A percentile compares a stretch with the other conserved stretches of the same genome.
Evolutionary conservation across 2,113 vertebrate genomes (phyloP).

Genomic region (Phylloscopus trochiloides): DNA sequence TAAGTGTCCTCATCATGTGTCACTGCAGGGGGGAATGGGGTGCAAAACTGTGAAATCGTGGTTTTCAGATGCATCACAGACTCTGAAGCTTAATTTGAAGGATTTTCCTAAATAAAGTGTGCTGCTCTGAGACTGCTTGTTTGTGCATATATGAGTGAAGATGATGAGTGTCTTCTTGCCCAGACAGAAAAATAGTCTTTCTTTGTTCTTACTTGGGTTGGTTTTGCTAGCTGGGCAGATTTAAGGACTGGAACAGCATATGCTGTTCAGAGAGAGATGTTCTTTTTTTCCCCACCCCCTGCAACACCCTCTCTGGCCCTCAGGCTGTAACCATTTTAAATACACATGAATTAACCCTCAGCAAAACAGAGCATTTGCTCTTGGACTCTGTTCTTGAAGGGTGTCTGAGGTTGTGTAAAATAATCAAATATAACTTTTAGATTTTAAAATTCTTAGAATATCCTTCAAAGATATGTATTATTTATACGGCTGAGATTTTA

Average conservation of each 20-base stretch:
- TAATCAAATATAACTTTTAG: neutral
- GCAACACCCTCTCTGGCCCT: neutral
- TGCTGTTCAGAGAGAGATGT: neutral
- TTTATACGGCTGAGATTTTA: neutral
- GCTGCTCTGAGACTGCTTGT: neutral
- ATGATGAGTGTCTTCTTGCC: neutral
- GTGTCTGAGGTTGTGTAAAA: neutral
- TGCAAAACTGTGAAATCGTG: neutral
- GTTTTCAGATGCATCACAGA: neutral
- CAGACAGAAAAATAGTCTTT: neutral
- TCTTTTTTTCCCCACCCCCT: neutral
- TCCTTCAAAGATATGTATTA: neutral
- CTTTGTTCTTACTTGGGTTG: neutral
- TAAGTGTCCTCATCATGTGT: neutral
- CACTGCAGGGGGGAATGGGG: rapidly evolving
- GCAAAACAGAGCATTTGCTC: neutral
- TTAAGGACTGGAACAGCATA: neutral
- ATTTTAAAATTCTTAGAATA: neutral
- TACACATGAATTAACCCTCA: neutral
- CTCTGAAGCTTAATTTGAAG: neutral
- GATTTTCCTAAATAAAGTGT: neutral
- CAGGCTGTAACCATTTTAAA: neutral
- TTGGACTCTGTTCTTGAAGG: neutral
- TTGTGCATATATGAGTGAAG: neutral
- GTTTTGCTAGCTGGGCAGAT: neutral